Evolutionary conservation across 2,113 vertebrate genomes (phyloP).

Genomic region (Cynocephalus volans): DNA sequence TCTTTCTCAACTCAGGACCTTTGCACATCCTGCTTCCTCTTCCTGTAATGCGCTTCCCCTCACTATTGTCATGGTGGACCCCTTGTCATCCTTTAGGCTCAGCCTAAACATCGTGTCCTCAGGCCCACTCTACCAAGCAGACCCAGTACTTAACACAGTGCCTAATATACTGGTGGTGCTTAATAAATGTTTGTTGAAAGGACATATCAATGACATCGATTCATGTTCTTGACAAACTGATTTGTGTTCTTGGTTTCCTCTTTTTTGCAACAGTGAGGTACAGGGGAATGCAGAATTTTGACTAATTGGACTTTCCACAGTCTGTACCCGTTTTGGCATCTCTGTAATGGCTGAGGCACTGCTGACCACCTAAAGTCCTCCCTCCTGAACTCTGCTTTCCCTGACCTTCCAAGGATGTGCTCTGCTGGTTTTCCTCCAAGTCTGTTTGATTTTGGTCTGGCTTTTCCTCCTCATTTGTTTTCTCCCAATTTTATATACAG

Average conservation of each 20-base stretch:
- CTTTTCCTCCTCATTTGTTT: not conserved
- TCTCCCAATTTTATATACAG: not conserved
- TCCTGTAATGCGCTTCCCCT: not conserved
- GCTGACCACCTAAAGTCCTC: not conserved
- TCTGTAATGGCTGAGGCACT: not conserved
- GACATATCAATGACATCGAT: not conserved
- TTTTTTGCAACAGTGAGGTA: not conserved
- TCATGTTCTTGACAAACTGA: conserved; percentile 19
- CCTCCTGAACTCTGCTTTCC: not conserved
- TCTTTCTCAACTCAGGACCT: not conserved
- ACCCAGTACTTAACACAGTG: not conserved
- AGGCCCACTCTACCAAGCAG: not conserved
- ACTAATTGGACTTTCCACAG: not conserved
- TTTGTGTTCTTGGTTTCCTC: not conserved
- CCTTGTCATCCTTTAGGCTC: not conserved
- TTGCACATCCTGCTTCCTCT: not conserved
- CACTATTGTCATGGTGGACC: not conserved
- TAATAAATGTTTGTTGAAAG: conserved; percentile 10
- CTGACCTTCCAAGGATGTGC: not conserved
- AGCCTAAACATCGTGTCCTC: not conserved
- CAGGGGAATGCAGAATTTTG: not conserved
- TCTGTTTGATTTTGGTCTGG: not conserved
- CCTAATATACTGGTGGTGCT: not conserved
- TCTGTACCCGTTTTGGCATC: not conserved
- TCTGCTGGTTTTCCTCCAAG: not conserved